Base-by-base conservation (phyloP, 2,113 vertebrate species). In the Thymallus thymallus region DNA sequence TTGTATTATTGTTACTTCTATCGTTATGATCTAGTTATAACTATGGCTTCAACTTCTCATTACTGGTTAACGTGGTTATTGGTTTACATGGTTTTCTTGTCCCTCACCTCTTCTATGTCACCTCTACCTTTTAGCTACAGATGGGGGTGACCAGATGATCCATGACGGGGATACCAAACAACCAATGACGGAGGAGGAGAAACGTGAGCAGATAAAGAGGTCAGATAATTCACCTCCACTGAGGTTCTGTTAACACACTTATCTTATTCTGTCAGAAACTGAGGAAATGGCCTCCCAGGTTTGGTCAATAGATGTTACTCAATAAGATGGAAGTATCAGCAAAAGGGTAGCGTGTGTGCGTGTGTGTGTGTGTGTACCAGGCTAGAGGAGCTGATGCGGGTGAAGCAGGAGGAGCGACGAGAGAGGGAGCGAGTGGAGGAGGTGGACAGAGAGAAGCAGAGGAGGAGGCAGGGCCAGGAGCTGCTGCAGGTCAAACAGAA, bases 401-500 rank as follows among this genome's bases (percentile, higher is more conserved):
- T 94, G 80, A 96, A 96, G 78, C 96, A 96, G 78, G 93, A 93
- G 23, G 96, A 98, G 77, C 91, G 96, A 4, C 90, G 94, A 85
- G 94, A 96, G 79, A 89, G 95, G 29, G 95, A 98, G 85, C 92
- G 94, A 48, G 91, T 94, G 20, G 96, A 96, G 45, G 93, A 93
- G 65, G 75, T 98, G 72, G 95, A 96, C 63, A 88, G 94, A 68
- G 96, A 98, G 79, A 94, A 93, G 86, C 92, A 93, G 85, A 89
- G 96, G 67, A 88, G 96, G 85, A 94, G 79, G 84, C 94, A 96
- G 30, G 96, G 96, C 26, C 96, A 97, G 72, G 96, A 97, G 87
- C 80, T 98, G 80, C 91, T 92, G 85, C 92, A 93, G 68, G 83
- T 95, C 9, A 87, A 92, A 24, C 95, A 96, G 82, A 94, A 92